Conservation (phyloP, 2,888 invertebrate genomes). For the Dascillus cervinus region DNA sequence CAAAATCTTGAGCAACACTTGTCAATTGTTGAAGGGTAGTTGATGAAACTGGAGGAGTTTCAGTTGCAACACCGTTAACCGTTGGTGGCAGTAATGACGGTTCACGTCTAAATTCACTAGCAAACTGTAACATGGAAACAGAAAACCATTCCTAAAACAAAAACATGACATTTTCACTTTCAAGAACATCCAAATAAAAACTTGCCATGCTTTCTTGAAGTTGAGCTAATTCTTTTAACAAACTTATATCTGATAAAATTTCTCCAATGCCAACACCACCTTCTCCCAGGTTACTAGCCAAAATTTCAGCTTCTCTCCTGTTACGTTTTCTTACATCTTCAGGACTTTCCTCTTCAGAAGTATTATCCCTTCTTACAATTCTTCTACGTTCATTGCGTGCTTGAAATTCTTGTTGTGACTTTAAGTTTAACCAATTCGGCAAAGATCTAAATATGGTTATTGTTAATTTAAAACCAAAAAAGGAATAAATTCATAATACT, state of each 20-base stretch:
- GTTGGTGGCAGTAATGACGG: slow-evolving; percentile 40
- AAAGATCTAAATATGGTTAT: slow-evolving; percentile 46
- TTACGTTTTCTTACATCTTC: slow-evolving; percentile 72
- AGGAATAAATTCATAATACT: slow-evolving; percentile 44
- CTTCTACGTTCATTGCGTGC: slow-evolving; percentile 37
- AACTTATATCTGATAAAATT: slow-evolving; percentile 76
- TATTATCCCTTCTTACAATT: slow-evolving; percentile 43
- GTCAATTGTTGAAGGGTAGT: slow-evolving; percentile 57
- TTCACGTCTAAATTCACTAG: slow-evolving; percentile 50
- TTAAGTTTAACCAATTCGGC: slow-evolving; percentile 70
- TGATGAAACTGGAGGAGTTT: slow-evolving; percentile 45
- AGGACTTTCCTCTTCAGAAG: slow-evolving; percentile 67
- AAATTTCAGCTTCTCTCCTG: slow-evolving; percentile 84
- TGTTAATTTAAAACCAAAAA: slow-evolving; percentile 1
- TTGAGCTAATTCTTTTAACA: slow-evolving; percentile 77
- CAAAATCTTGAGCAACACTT: slow-evolving; percentile 70
- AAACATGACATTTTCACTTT: background rate
- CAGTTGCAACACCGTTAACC: slow-evolving; percentile 29
- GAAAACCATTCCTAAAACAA: slow-evolving; percentile 68
- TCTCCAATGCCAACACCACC: slow-evolving; percentile 77
- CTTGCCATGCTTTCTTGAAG: slow-evolving; percentile 85
- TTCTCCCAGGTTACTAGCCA: slow-evolving; percentile 82
- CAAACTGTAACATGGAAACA: slow-evolving; percentile 54
- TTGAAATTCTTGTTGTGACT: slow-evolving; percentile 43
- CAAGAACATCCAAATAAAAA: slow-evolving; percentile 2